These are phyloP conservation scores for Hipposideros armiger DNA, from an alignment of 2,113 vertebrate species.

Conservation along the genomic window DNA sequence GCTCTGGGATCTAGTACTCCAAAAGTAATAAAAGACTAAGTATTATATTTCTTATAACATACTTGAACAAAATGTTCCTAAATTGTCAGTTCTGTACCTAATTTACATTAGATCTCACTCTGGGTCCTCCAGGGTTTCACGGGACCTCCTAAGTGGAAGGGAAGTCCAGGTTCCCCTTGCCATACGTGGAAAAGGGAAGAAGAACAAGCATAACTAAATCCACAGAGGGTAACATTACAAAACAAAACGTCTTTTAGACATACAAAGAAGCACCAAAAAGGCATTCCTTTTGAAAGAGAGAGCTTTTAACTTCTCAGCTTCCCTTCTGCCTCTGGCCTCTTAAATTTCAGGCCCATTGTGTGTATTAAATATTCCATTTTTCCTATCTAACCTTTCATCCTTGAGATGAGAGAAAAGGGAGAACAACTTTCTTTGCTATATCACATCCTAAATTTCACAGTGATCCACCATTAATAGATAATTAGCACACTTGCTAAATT, in stretches of 20 bases:
- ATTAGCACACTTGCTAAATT: not conserved
- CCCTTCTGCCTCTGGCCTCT: not conserved
- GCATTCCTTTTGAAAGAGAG: not conserved
- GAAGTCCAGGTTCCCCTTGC: not conserved
- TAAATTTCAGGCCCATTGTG: not conserved
- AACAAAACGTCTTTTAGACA: not conserved
- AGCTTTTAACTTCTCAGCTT: not conserved
- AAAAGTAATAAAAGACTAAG: not conserved
- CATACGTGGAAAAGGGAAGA: not conserved
- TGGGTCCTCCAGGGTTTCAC: not conserved
- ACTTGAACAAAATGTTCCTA: not conserved
- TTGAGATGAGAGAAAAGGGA: not conserved
- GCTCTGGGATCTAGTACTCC: not conserved
- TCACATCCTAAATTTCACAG: not conserved
- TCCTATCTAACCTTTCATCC: not conserved
- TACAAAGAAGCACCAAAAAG: not conserved
- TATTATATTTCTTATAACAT: not conserved
- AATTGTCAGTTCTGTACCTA: not conserved
- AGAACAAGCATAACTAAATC: not conserved
- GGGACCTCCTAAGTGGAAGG: not conserved
- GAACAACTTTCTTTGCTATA: not conserved
- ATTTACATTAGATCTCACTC: not conserved
- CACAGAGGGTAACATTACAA: not conserved
- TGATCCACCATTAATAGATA: not conserved
- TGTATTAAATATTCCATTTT: not conserved